Percentiles rank a stretch among this genome's conserved stretches.
phyloP scores from a whole-genome alignment of 2,888 invertebrate species.

The Reticulitermes lucifugus region DNA sequence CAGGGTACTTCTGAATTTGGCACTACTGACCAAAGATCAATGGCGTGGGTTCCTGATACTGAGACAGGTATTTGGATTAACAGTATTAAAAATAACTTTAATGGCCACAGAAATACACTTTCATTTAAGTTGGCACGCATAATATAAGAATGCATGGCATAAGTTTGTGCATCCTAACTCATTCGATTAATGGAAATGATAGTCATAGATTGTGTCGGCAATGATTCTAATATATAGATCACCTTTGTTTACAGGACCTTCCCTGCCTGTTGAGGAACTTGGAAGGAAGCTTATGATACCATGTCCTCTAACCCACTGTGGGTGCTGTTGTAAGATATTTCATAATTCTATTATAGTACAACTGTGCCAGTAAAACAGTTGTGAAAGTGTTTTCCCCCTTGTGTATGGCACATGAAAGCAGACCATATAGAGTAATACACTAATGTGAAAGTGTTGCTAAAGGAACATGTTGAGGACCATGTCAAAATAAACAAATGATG shows the following conservation, averaged over 20 bases:
- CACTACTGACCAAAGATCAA: too few species aligned
- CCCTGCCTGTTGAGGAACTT: conserved; percentile 50
- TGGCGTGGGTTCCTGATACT: too few species aligned
- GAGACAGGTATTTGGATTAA: too few species aligned
- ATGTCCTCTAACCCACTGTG: neutral
- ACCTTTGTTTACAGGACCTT: conserved; percentile 49
- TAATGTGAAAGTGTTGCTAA: neutral
- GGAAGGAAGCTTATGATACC: neutral
- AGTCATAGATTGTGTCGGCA: too few species aligned
- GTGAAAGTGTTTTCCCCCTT: neutral
- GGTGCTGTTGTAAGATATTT: neutral
- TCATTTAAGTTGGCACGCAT: neutral
- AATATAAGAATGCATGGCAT: neutral
- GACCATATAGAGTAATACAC: neutral
- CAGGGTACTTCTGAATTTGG: too few species aligned
- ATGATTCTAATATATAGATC: neutral
- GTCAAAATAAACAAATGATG: neutral
- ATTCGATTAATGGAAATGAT: too few species aligned
- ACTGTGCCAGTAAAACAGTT: neutral
- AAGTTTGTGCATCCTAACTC: neutral
- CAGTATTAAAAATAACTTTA: neutral
- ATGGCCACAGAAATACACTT: neutral
- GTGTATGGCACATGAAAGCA: neutral
- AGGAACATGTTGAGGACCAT: neutral
- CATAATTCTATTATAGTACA: neutral